These are phyloP conservation scores for Coranthus polyacanthus DNA, from an alignment of 2,797 vertebrate genomes.

Conservation along the genomic window DNA sequence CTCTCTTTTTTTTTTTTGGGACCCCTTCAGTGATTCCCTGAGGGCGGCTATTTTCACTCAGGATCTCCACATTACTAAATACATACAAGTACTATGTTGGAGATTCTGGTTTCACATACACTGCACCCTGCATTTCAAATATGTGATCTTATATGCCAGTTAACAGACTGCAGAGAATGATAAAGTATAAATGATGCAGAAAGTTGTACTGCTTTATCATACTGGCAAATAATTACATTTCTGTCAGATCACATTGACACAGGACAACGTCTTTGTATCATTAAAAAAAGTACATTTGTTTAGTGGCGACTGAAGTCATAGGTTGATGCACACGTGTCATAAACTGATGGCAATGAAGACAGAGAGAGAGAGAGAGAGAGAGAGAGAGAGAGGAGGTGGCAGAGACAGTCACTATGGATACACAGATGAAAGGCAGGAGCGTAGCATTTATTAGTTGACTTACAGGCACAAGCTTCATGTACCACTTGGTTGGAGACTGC, in stretches of 20 bases:
- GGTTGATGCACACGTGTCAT: conserved; percentile 25
- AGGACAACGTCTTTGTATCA: conserved; percentile 2
- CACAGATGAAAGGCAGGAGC: conserved; percentile 35
- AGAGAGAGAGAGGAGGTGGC: background rate
- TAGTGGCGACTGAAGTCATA: conserved; percentile 14
- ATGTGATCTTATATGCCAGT: background rate
- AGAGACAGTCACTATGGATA: conserved; percentile 39
- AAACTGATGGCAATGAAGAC: conserved; percentile 20
- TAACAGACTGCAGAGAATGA: background rate
- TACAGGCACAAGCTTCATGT: conserved; percentile 99
- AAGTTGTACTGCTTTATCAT: background rate
- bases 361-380: background rate
- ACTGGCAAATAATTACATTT: background rate
- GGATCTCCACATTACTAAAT: conserved; percentile 5
- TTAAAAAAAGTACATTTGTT: conserved; percentile 7
- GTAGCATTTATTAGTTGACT: conserved; percentile 84
- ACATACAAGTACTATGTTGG: background rate
- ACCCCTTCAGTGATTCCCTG: conserved; percentile 26
- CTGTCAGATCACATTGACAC: background rate
- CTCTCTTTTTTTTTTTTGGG: background rate
- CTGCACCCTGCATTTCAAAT: background rate
- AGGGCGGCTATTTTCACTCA: background rate
- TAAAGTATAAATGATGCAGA: background rate
- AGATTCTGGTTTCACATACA: background rate
- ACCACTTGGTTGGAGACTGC: conserved; percentile 99